A percentile compares a stretch with the other conserved stretches of the same genome.
phyloP scores from a whole-genome alignment of 37 sponge, comb jelly and placozoan genomes.

The Amphimedon queenslandica region DNA sequence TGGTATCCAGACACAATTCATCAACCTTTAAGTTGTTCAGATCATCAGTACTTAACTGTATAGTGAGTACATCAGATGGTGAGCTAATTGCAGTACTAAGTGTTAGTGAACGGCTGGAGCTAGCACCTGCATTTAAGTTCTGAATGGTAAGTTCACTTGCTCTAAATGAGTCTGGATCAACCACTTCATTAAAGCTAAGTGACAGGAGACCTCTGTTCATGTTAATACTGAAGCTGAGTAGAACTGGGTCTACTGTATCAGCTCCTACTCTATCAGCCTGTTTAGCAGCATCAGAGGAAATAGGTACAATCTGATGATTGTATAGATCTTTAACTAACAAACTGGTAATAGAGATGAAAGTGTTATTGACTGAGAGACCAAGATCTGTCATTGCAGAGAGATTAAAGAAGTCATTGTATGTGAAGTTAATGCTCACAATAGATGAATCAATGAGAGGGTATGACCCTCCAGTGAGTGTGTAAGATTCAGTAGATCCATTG shows the following conservation, averaged over 20 bases:
- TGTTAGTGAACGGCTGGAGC: slow-evolving; percentile 3
- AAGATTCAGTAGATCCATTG: slow-evolving; percentile 21
- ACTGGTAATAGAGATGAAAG: slow-evolving; percentile 46
- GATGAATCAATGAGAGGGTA: slow-evolving; percentile 24
- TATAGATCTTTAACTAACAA: slow-evolving; percentile 36
- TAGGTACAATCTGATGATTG: slow-evolving; percentile 23
- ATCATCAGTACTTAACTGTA: slow-evolving; percentile 55
- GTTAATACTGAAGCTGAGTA: slow-evolving; percentile 63
- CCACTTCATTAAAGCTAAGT: slow-evolving; percentile 76
- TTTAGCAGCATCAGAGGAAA: slow-evolving; percentile 43
- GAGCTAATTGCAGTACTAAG: slow-evolving; percentile 21
- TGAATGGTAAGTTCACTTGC: slow-evolving; percentile 60
- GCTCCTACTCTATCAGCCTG: slow-evolving; percentile 22
- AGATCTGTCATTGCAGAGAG: slow-evolving; percentile 43
- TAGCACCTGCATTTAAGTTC: slow-evolving; percentile 18
- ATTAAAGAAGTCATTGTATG: slow-evolving; percentile 39
- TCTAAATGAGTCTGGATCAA: slow-evolving; percentile 40
- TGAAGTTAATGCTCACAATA: slow-evolving; percentile 40
- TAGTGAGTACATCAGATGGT: slow-evolving; percentile 29
- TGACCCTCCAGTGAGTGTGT: slow-evolving; percentile 58
- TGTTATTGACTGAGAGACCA: slow-evolving; percentile 36
- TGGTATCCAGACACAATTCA: slow-evolving; percentile 25
- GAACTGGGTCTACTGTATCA: slow-evolving; percentile 56
- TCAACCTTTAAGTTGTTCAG: slow-evolving; percentile 51
- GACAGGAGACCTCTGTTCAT: slow-evolving; percentile 50